Conservation (phyloP, 2,888 invertebrate species). For the Callimorpha dominula region DNA sequence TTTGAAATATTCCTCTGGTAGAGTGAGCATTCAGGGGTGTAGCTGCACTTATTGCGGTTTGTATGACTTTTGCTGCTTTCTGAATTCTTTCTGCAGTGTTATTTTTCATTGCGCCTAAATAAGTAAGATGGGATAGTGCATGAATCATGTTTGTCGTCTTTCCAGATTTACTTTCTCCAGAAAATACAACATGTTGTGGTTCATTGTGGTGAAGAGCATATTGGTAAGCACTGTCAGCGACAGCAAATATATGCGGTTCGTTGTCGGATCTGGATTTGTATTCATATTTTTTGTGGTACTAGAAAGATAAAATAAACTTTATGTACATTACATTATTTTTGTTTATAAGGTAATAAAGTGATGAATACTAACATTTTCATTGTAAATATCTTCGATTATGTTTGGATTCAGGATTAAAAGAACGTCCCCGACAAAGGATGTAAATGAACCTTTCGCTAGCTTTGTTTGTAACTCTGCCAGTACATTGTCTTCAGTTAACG, state of each 20-base stretch:
- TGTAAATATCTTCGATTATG: slow-evolving; percentile 90
- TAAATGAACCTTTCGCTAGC: slow-evolving; percentile 89
- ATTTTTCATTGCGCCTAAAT: slow-evolving; percentile 91
- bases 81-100: slow-evolving; percentile 88
- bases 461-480: slow-evolving; percentile 90
- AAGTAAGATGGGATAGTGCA: slow-evolving; percentile 92
- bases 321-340: not conserved
- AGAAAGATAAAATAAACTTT: slow-evolving; percentile 55
- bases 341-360: not conserved
- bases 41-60: slow-evolving; percentile 93
- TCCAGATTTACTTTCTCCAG: slow-evolving; percentile 96
- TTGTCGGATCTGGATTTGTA: slow-evolving; percentile 96
- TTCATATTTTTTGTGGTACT: slow-evolving; percentile 93
- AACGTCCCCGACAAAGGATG: slow-evolving; percentile 94
- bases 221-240: slow-evolving; percentile 96
- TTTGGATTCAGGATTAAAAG: slow-evolving; percentile 93
- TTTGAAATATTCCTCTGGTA: slow-evolving; percentile 93
- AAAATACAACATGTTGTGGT: slow-evolving; percentile 94
- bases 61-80: slow-evolving; percentile 90
- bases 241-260: slow-evolving; percentile 95
- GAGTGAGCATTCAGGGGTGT: slow-evolving; percentile 95
- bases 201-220: slow-evolving; percentile 95
- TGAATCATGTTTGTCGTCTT: slow-evolving; percentile 95
- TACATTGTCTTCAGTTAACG: slow-evolving; percentile 90
- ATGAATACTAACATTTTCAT: slow-evolving; percentile 86